Conservation (phyloP, 2,113 vertebrate genomes). For the Rissa tridactyla region DNA sequence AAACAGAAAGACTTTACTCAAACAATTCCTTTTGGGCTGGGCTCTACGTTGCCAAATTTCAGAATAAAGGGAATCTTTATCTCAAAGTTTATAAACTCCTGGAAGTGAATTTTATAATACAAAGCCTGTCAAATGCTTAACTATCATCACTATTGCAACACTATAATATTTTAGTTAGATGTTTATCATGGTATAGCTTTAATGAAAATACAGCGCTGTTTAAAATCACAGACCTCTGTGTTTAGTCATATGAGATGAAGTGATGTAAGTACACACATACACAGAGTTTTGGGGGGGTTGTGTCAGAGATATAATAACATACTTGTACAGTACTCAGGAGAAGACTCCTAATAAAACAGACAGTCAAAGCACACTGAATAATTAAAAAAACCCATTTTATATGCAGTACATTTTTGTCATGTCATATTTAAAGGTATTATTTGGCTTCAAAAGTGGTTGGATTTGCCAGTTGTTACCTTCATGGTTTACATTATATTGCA, state of each 20-base stretch:
- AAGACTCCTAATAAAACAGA: neutral
- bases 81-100: neutral
- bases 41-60: neutral
- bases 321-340: neutral
- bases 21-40: neutral
- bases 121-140: neutral
- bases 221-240: neutral
- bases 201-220: neutral
- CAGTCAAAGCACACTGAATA: conserved; percentile 2
- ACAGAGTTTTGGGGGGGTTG: neutral
- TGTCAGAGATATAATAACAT: neutral
- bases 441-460: conserved; percentile 14
- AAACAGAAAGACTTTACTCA: neutral
- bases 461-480: conserved; percentile 23
- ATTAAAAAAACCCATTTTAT: neutral
- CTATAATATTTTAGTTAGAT: neutral
- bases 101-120: neutral
- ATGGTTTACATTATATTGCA: neutral
- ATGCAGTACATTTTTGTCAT: neutral
- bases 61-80: neutral
- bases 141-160: neutral
- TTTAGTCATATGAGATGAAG: neutral
- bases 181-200: neutral
- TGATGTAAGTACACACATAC: neutral
- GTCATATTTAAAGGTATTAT: conserved; percentile 11